Evolutionary conservation across 2,888 invertebrate genomes (phyloP).

Genomic region (Pollenia labialis): DNA sequence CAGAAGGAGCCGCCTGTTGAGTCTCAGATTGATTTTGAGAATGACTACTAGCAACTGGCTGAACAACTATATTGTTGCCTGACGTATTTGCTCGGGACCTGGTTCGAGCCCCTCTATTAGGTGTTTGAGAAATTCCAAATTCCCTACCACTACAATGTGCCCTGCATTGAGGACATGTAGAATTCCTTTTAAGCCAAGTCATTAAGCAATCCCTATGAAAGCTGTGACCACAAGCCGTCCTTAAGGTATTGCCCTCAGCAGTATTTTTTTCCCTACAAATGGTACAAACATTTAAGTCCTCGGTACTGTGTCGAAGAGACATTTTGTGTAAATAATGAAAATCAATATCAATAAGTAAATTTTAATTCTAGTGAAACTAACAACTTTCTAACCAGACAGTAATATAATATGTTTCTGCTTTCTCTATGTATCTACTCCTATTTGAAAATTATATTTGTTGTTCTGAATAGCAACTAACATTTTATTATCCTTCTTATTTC

Average conservation of each 20-base stretch:
- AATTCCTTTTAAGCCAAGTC: slow-evolving; percentile 5
- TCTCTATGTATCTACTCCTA: not conserved
- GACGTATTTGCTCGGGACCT: slow-evolving; percentile 7
- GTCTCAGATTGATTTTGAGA: not conserved
- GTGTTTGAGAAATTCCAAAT: not conserved
- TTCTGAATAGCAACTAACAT: not conserved
- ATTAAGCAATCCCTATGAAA: not conserved
- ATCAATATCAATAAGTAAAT: too few species aligned
- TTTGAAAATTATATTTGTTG: not conserved
- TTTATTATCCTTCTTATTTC: not conserved
- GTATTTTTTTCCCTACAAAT: slow-evolving; percentile 12
- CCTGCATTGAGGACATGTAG: slow-evolving; percentile 3
- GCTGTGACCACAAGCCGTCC: slow-evolving; percentile 6
- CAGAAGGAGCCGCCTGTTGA: not conserved
- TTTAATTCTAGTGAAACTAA: not conserved
- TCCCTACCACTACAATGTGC: not conserved
- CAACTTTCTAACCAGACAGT: not conserved
- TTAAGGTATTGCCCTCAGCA: not conserved
- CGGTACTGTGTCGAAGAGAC: too few species aligned
- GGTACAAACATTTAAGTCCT: not conserved
- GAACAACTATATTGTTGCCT: slow-evolving; percentile 7
- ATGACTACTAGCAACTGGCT: not conserved
- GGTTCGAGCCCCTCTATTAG: slow-evolving; percentile 13
- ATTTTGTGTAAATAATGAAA: too few species aligned
- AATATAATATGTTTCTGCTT: too few species aligned